phyloP scores from a whole-genome alignment of 1,140 invertebrate genomes.

The Formica selysi region DNA sequence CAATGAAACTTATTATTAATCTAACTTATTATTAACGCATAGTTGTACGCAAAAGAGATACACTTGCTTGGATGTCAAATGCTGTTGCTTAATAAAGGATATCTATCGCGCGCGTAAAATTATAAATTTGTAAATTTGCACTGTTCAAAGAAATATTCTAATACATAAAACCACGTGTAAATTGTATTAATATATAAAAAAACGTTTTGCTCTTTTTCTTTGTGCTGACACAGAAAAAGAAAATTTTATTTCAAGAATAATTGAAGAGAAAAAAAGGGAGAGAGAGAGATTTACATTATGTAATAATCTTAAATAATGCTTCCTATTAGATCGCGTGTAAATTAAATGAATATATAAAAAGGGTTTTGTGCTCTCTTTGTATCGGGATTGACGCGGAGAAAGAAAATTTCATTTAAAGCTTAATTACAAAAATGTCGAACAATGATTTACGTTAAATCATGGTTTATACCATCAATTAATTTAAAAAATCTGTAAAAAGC shows the following conservation, averaged over 20 bases:
- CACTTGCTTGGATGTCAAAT: conserved; percentile 26
- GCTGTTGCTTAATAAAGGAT: conserved; percentile 24
- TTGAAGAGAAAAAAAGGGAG: too few relatives aligned
- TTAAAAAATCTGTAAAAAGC: not conserved
- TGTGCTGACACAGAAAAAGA: not conserved
- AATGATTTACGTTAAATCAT: not conserved
- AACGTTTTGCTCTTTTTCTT: not conserved
- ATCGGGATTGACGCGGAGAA: not conserved
- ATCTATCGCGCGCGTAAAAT: not conserved
- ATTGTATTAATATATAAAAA: not conserved
- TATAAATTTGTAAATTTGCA: conserved; percentile 22
- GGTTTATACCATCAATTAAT: not conserved
- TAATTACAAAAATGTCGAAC: not conserved
- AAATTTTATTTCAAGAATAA: not conserved
- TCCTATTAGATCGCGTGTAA: not conserved
- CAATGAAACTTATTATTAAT: conserved; percentile 47
- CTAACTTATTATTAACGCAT: not conserved
- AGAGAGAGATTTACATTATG: not conserved
- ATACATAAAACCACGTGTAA: not conserved
- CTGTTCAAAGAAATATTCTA: not conserved
- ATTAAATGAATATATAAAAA: not conserved
- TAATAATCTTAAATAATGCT: too few relatives aligned
- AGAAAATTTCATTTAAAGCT: not conserved
- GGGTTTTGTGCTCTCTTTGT: not conserved
- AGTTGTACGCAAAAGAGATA: conserved; percentile 14